Conservation (phyloP, 2,888 invertebrate species). For the Agrochola lota region DNA sequence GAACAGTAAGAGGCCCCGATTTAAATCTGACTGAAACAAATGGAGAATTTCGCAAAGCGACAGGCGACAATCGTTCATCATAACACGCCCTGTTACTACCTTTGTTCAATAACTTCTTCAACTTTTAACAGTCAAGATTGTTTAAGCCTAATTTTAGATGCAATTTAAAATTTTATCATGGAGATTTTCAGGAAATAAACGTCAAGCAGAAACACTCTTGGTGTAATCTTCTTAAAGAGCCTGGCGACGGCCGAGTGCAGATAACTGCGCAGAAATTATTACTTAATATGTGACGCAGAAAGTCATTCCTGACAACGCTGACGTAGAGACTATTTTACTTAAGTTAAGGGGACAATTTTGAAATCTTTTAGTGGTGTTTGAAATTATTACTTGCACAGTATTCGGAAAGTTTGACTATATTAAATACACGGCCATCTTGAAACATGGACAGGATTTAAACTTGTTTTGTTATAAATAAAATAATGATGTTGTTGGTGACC, state of each 20-base stretch:
- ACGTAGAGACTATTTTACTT: constrained; percentile 16
- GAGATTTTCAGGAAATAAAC: constrained; percentile 36
- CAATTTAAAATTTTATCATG: constrained; percentile 29
- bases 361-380: not conserved
- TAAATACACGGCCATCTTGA: not conserved
- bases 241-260: constrained; percentile 31
- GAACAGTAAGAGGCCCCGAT: constrained; percentile 28
- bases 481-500: not conserved
- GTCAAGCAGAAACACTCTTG: constrained; percentile 29
- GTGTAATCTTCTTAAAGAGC: constrained; percentile 56
- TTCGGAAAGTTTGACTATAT: not conserved
- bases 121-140: constrained; percentile 30
- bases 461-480: constrained; percentile 1
- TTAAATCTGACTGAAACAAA: constrained; percentile 41
- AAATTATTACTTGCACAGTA: not conserved
- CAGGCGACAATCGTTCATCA: constrained; percentile 35
- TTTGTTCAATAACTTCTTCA: constrained; percentile 29
- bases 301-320: not conserved
- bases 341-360: not conserved
- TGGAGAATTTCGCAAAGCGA: constrained; percentile 15
- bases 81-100: constrained; percentile 23
- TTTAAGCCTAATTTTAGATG: constrained; percentile 20
- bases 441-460: not conserved
- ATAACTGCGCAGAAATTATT: constrained; percentile 54
- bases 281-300: constrained; percentile 33